A percentile compares a stretch with the other conserved stretches of the same genome.
These are phyloP conservation scores for Prosopocoilus inquinatus DNA, from an alignment of 2,888 invertebrate genomes.

Conservation along the genomic window DNA sequence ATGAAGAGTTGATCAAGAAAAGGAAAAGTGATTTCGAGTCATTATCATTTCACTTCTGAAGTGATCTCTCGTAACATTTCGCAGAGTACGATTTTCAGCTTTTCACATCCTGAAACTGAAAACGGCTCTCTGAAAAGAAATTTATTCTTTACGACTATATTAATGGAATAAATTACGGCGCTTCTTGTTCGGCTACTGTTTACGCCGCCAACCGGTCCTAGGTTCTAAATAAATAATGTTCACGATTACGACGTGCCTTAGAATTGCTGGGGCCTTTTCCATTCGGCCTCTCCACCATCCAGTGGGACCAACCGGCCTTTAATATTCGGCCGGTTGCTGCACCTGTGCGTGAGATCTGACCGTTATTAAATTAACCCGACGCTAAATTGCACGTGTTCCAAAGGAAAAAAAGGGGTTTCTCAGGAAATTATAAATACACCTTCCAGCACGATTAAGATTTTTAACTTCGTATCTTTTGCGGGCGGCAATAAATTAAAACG, in stretches of 20 bases:
- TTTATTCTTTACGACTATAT: too few species aligned
- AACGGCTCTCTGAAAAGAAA: too few species aligned
- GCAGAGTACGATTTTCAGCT: too few species aligned
- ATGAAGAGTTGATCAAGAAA: too few species aligned
- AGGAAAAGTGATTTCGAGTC: too few species aligned
- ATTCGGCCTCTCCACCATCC: not conserved
- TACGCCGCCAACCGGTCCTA: not conserved
- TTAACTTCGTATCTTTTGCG: not conserved
- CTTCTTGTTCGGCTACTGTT: not conserved
- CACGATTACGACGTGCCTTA: not conserved
- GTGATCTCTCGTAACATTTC: too few species aligned
- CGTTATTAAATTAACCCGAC: conserved; percentile 14
- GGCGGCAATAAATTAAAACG: not conserved
- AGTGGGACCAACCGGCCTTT: not conserved
- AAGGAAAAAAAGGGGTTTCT: not conserved
- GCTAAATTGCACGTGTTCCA: conserved; percentile 18
- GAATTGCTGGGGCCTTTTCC: not conserved
- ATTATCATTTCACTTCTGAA: too few species aligned
- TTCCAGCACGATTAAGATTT: not conserved
- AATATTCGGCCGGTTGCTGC: not conserved
- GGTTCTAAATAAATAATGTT: not conserved
- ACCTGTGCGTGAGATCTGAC: conserved; percentile 15
- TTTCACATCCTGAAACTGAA: too few species aligned
- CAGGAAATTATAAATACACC: not conserved
- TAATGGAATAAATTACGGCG: too few species aligned